Evolutionary conservation across 2,888 invertebrate genomes (phyloP), one percentile per base, ranked within the genome.

Genomic region (Metalampra italica): DNA sequence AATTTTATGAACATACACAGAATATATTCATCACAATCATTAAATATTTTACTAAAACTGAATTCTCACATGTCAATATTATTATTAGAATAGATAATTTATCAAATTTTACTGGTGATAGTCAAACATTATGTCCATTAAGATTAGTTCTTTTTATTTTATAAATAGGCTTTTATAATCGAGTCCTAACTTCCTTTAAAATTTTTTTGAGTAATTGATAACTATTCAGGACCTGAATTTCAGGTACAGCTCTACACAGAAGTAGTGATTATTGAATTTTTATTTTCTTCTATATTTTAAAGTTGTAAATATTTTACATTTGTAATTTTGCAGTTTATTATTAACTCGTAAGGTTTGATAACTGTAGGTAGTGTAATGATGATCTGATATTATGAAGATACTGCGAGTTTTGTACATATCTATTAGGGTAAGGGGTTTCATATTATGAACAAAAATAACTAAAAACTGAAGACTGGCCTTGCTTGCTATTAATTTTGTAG

Each of bases 221-320:
- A n/a, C n/a, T n/a, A n/a, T n/a, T n/a, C n/a, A n/a, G n/a, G n/a
- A n/a, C n/a, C n/a, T n/a, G n/a, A 22, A 22, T 3, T 22, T 22
- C 22, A 22, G 22, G 22, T 22, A 3, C 34, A 11, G 8, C 11
- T n/a, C n/a, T 34, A 9, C 11, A 34, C 3, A 34, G 34, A 34
- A 1, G 34, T 2, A 34, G 34, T 34, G 1, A 37, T 11, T 4
- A 3, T 42, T 29, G 34, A 43, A 29, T 45, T 49, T 42, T 45
- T 39, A 46, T 46, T 49, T 39, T 46, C 37, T 45, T 45, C 22
- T 45, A 14, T 45, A 70, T 8, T 45, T 75, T 75, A 68, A 85
- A 84, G 87, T 82, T 89, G 88, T 89, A 88, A 81, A 89, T 89
- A 88, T 87, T 86, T 83, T 82, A 74, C 77, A 78, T 77, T 75